Conservation (phyloP, 2,113 vertebrate genomes). For the Epinephelus cyanopodus region DNA sequence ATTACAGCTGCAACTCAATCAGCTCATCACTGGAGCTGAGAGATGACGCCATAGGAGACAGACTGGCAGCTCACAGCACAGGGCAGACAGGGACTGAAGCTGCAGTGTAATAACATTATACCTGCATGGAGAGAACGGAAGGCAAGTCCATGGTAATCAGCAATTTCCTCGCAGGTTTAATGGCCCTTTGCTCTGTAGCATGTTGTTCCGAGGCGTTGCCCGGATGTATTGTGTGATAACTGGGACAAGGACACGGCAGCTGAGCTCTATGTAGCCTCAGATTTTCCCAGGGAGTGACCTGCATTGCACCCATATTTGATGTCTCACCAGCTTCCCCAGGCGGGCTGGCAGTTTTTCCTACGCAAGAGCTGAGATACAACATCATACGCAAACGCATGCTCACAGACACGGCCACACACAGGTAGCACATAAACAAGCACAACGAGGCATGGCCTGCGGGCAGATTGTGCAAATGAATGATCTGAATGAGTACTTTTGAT, state of each 20-base stretch:
- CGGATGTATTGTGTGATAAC: slow-evolving; percentile 59
- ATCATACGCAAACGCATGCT: background rate
- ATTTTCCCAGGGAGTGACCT: slow-evolving; percentile 55
- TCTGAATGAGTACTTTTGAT: slow-evolving; percentile 63
- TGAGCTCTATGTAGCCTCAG: slow-evolving; percentile 26
- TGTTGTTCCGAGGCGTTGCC: slow-evolving; percentile 32
- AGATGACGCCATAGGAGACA: slow-evolving; percentile 39
- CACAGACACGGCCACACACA: slow-evolving; percentile 22
- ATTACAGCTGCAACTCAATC: slow-evolving; percentile 68
- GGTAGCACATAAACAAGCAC: slow-evolving; percentile 46
- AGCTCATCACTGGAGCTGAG: slow-evolving; percentile 59
- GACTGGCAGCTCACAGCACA: slow-evolving; percentile 14
- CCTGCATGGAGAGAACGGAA: slow-evolving; percentile 49
- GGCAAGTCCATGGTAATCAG: slow-evolving; percentile 54
- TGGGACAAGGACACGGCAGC: slow-evolving; percentile 45
- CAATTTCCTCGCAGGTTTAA: slow-evolving; percentile 70
- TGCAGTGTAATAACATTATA: slow-evolving; percentile 43
- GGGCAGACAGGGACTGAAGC: background rate
- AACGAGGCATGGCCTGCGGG: slow-evolving; percentile 50
- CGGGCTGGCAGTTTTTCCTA: slow-evolving; percentile 31
- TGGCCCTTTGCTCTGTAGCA: slow-evolving; percentile 36
- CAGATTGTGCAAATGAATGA: slow-evolving; percentile 52
- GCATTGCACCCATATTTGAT: slow-evolving; percentile 47
- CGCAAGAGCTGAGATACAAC: slow-evolving; percentile 29
- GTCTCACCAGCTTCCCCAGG: slow-evolving; percentile 34